phyloP scores from a whole-genome alignment of 2,797 vertebrate genomes.

The Gallinago stenura region DNA sequence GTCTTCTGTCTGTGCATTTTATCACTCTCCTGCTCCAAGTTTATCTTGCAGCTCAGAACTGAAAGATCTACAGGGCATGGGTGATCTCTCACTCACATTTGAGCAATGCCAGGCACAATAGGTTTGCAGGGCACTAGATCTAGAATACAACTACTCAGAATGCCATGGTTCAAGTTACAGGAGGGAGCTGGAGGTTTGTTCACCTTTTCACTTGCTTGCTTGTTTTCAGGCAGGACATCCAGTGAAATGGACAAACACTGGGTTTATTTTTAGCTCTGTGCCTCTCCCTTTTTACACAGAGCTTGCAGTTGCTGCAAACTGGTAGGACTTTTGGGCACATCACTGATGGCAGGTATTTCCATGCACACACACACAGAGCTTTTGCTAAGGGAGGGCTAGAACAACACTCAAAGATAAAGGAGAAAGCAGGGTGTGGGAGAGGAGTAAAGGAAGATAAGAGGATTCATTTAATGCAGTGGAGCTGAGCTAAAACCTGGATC shows the following conservation, averaged over 20 bases:
- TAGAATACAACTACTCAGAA: not conserved
- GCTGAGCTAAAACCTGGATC: slow-evolving; percentile 46
- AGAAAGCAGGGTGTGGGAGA: not conserved
- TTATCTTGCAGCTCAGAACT: not conserved
- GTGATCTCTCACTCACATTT: not conserved
- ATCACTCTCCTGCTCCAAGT: not conserved
- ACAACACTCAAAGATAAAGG: slow-evolving; percentile 13
- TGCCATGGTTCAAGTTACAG: not conserved
- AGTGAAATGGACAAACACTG: not conserved
- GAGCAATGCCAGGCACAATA: not conserved
- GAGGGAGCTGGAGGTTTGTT: not conserved
- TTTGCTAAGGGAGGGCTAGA: not conserved
- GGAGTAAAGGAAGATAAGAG: slow-evolving; percentile 14
- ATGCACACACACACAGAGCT: not conserved
- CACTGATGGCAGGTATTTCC: not conserved
- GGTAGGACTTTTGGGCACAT: not conserved
- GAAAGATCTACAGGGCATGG: not conserved
- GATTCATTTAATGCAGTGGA: slow-evolving; percentile 16
- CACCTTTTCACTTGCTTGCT: not conserved
- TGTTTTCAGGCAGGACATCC: not conserved
- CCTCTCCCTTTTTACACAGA: not conserved
- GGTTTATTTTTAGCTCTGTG: not conserved
- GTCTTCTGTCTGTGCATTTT: not conserved
- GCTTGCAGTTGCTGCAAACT: not conserved
- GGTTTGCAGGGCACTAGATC: not conserved